These are phyloP conservation scores for Drosophila nigrodunni DNA, from an alignment of 1,140 invertebrate species.

Conservation along the genomic window DNA sequence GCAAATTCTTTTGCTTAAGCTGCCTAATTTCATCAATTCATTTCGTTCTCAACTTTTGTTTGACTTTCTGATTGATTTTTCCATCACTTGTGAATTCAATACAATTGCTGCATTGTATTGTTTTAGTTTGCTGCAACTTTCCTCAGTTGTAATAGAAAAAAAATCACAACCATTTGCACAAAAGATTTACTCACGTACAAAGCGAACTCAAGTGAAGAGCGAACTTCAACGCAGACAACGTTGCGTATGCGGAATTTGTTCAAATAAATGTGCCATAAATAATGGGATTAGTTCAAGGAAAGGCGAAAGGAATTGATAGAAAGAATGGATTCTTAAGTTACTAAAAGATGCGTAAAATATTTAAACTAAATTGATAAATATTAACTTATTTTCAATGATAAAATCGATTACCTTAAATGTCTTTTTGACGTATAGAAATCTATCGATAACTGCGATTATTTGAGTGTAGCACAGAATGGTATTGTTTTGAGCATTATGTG, in stretches of 20 bases:
- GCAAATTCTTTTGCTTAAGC: slow-evolving; percentile 54
- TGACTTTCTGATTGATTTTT: slow-evolving; percentile 73
- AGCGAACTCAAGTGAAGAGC: not conserved
- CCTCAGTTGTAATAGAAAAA: slow-evolving; percentile 9
- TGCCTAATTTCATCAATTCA: slow-evolving; percentile 44
- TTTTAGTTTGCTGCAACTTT: slow-evolving; percentile 23
- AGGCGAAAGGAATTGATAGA: not conserved
- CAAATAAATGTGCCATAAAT: slow-evolving; percentile 1
- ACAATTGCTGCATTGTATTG: slow-evolving; percentile 1
- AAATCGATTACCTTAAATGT: too few relatives aligned
- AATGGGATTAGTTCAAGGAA: slow-evolving; percentile 4
- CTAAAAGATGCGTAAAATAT: not conserved
- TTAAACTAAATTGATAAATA: too few relatives aligned
- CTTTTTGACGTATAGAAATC: too few relatives aligned
- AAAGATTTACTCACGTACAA: slow-evolving; percentile 15
- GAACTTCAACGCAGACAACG: not conserved
- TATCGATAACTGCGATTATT: too few relatives aligned
- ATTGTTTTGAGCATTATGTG: too few relatives aligned
- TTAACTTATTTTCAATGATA: too few relatives aligned
- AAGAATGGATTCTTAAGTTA: not conserved
- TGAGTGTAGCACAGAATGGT: too few relatives aligned
- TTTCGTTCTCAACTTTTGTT: slow-evolving; percentile 44
- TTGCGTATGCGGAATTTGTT: not conserved
- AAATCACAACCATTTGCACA: slow-evolving; percentile 8
- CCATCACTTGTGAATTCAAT: slow-evolving; percentile 10